Base-by-base conservation (phyloP, 2,113 vertebrate genomes). In the Larimichthys polyactis region DNA sequence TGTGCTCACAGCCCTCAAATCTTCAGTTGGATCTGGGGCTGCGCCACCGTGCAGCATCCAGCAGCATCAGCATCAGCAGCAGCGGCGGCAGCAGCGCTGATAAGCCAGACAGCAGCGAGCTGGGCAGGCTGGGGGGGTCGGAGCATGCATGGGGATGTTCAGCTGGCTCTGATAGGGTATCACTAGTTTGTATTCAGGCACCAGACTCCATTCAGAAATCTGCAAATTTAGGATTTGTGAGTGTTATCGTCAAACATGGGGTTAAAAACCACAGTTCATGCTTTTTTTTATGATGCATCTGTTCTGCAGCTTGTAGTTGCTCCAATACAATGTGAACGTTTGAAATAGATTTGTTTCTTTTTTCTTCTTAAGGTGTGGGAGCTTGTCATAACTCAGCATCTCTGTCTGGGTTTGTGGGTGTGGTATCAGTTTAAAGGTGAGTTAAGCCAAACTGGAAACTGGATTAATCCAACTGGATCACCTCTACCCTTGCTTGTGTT, bases 31-130 rank as follows among this genome's bases (percentile, higher is more conserved):
- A 84, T 84, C 32, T 71, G 76, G 36, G 63, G 82, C 84, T 90
- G 91, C 89, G 75, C 75, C 88, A 58, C 71, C 79, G 59, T 68
- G 81, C 90, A 88, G 88, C 89, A 70, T 77, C 81, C 88, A 72
- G 67, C 81, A 73, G 27, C 78, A 90, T 6, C 80, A 82, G 40
- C 79, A 17, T 4, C 48, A 51, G 48, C 48, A 71, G 27, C 86
- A 83, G 65, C 81, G 72, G n/a, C 71, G 58, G 46, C 69, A 65
- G 65, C 82, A 71, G 66, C 72, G 76, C 84, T 66, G 84, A 84
- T 83, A 66, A 85, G 65, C 65, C 67, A 68, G 75, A 76, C 78
- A 77, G 86, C 72, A 86, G 85, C 85, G 69, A 46, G 49, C 71
- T 79, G 84, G 59, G 65, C 70, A 70, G 63, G 52, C 66, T n/a